phyloP scores from a whole-genome alignment of 1,140 invertebrate genomes.

The Schlechtendalia chinensis region DNA sequence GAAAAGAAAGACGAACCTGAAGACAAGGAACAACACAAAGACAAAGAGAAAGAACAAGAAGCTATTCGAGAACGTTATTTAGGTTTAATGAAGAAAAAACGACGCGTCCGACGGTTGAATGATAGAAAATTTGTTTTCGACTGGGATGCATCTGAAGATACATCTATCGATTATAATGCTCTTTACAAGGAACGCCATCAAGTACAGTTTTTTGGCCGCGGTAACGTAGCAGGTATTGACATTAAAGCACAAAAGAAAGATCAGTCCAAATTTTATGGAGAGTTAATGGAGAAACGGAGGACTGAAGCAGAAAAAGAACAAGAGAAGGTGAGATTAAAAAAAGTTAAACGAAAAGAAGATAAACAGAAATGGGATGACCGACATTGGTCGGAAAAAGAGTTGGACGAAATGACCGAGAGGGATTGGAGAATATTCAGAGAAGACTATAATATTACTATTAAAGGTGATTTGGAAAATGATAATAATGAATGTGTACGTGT shows the following conservation, averaged over 20 bases:
- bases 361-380: slow-evolving; percentile 99
- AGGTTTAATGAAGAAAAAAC: slow-evolving; percentile 91
- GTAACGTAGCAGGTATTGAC: slow-evolving; percentile 97
- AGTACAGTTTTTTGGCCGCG: slow-evolving; percentile 95
- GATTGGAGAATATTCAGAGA: slow-evolving; percentile 99
- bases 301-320: slow-evolving; percentile 97
- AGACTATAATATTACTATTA: slow-evolving; percentile 99
- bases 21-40: slow-evolving; percentile 67
- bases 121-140: slow-evolving; percentile 99
- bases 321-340: slow-evolving; percentile 90
- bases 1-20: slow-evolving; percentile 58
- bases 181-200: slow-evolving; percentile 96
- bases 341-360: slow-evolving; percentile 92
- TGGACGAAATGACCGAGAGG: slow-evolving; percentile 95
- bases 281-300: slow-evolving; percentile 89
- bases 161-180: slow-evolving; percentile 94
- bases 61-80: slow-evolving; percentile 93
- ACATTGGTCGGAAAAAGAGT: slow-evolving; percentile 95
- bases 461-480: slow-evolving; percentile 61
- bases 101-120: slow-evolving; percentile 86
- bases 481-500: background rate
- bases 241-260: slow-evolving; percentile 96
- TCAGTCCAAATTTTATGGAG: slow-evolving; percentile 97
- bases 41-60: slow-evolving; percentile 87
- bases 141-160: slow-evolving; percentile 99